Base-by-base conservation (phyloP, 2,797 vertebrate genomes). In the Enteromius anoplus region DNA sequence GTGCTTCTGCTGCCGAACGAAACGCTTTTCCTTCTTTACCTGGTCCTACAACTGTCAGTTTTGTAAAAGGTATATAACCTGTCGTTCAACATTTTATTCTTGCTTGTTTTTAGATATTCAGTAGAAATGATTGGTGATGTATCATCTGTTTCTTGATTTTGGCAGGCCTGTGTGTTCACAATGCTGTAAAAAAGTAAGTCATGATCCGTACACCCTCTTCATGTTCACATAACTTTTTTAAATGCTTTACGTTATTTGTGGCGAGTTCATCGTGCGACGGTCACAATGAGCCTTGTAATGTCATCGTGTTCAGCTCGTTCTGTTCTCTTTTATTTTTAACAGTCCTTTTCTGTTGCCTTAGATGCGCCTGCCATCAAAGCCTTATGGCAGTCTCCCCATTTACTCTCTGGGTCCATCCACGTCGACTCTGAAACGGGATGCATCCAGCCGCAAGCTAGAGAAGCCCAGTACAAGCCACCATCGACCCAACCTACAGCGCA, bases 1-100 rank as follows among this genome's bases (percentile, higher is more conserved):
- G 88, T 99, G 97, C 91, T 99, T 99, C 92, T 98, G 97, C 92
- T 99, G 98, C 92, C 96, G 98, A 90, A 96, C 95, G 69, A 97
- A 97, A 90, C 95, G 97, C 78, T 99, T 99, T 94, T 98, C 98
- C 88, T 94, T 99, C 90, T 99, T 99, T 91, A 98, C 97, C 75
- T 99, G 98, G 98, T 98, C 98, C 71, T 99, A 99, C 88, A 96
- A 96, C 88, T 99, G 98, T 92, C 98, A 99, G 90, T 99, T 99
- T 93, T 99, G 98, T 93, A 98, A 98, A 93, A 97, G 98, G 97
- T 99, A 96, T 32, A 17, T 3, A 81, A 47, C 19, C 3, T 6
- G 23, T 6, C 11, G 3, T 29, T 4, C 9, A 12, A 17, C 34
- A 23, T 58, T 64, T 29, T 47, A 37, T 8, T 5, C 3, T 14